Evolutionary conservation across 1,140 invertebrate species (phyloP), one percentile per base, ranked within the genome.

Genomic region (Calliopsis andreniformis): DNA sequence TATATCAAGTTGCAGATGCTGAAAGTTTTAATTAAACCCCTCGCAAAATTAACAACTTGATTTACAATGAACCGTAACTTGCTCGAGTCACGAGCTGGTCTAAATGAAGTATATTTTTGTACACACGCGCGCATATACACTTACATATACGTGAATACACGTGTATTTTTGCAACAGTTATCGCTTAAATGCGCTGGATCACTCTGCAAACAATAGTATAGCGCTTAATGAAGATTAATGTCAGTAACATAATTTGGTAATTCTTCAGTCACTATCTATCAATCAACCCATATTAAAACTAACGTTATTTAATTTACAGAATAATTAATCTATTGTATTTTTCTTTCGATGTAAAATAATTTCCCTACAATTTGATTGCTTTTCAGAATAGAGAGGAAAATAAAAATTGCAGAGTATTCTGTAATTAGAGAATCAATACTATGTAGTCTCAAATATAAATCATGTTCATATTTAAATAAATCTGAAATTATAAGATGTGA

Each of bases 1-100:
- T 79, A 72, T 78, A 56, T 39, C 58, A 51, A 42, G 55, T 53
- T 79, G 55, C 28, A 12, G 42, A 80, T 42, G 56, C 42, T 63
- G 35, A 39, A 61, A 76, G 30, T 76, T 66, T 82, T 55, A 25
- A 76, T 61, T 18, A 61, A 76, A 45, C 42, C 63, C 56, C 45
- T 72, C n/a, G 42, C 45, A 43, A 35, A 55, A 55, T 55, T 61
- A 49, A 78, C 71, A 49, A 30, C 32, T 28, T 47, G 42, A 62
- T 56, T 78, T 35, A 67, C 64, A 39, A 39, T 63, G 61, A 71
- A 78, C 47, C 64, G 63, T 80, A 49, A 51, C 23, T 69, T 64
- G 62, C 79, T 80, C 79, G 79, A 67, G 67, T 63, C 78, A 76
- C 79, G 59, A 66, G 80, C 66, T 69, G 66, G 61, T 53, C 20